Evolutionary conservation across 2,113 vertebrate species (phyloP), one percentile per base, ranked within the genome.

Genomic region (Dasyprocta punctata): DNA sequence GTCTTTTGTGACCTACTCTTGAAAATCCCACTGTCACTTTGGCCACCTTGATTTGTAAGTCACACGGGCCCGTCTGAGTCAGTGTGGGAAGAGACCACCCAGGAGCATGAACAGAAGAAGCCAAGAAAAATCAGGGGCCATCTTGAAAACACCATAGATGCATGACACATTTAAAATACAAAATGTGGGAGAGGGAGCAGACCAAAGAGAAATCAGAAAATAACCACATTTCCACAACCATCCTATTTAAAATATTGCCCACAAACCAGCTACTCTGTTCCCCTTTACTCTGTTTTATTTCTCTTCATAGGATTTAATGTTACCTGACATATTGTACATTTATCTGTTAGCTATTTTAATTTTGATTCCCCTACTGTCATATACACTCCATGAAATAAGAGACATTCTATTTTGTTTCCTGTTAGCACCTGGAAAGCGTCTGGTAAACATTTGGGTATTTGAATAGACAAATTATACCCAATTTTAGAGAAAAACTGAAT

Each of bases 401-500:
- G 54, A 84, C 22, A 52, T 38, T 60, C 60, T 67, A 3, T 86
- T 93, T 77, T 54, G 28, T 85, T 90, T 89, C 81, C n/a, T 44
- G 12, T 63, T 94, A 41, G 49, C 36, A 81, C 36, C 69, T 61
- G 80, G 33, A 60, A 87, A 78, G n/a, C 20, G 54, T 85, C 36
- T 52, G 63, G 22, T 65, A 93, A 71, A 90, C 65, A 94, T 52
- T 80, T 80, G 30, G 20, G 7, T 90, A 33, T 87, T 89, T 93
- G 58, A 86, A 86, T 71, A 33, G 61, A 41, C 95, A 94, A 87
- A 49, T 97, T 67, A 90, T 36, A 52, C 19, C 11, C 26, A 77
- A 56, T 88, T 96, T 89, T 88, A 94, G 44, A 80, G 47, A 58
- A 86, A 95, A 89, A 73, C n/a, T 30, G 73, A 77, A 56, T 86